A percentile compares a stretch with the other conserved stretches of the same genome.
Evolutionary conservation across 1,140 invertebrate species (phyloP).

Genomic region (Drosophila persimilis): DNA sequence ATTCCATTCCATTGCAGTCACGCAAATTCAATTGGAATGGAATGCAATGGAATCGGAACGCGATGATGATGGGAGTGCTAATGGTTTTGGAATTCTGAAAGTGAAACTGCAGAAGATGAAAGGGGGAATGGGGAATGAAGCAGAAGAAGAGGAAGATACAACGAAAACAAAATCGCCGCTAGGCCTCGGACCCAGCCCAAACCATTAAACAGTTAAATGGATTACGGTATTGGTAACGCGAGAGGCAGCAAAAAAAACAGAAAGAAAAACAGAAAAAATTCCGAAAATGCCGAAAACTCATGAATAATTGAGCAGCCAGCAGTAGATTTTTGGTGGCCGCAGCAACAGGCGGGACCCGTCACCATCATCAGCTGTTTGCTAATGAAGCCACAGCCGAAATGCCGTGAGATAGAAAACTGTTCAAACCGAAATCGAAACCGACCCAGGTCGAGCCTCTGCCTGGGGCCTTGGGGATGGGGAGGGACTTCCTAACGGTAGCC

Average conservation of each 20-base stretch:
- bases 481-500: constrained; percentile 58
- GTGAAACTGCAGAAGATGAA: constrained; percentile 18
- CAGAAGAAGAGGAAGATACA: constrained; percentile 23
- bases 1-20: constrained; percentile 16
- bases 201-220: constrained; percentile 69
- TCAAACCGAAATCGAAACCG: constrained; percentile 18
- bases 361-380: constrained; percentile 50
- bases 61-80: constrained; percentile 18
- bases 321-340: neutral
- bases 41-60: constrained; percentile 17
- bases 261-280: constrained; percentile 6
- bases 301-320: constrained; percentile 63
- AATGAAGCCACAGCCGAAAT: constrained; percentile 28
- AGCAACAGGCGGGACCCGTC: constrained; percentile 18
- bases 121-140: neutral
- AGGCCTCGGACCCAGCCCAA: constrained; percentile 32
- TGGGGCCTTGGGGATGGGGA: no score
- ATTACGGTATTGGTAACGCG: constrained; percentile 72
- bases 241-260: neutral
- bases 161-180: constrained; percentile 18
- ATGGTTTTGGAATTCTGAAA: constrained; percentile 56
- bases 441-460: no score
- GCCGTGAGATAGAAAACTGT: constrained; percentile 46
- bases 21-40: constrained; percentile 17
- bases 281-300: constrained; percentile 47